Conservation (phyloP, 2,888 invertebrate genomes). For the Xestia xanthographa region DNA sequence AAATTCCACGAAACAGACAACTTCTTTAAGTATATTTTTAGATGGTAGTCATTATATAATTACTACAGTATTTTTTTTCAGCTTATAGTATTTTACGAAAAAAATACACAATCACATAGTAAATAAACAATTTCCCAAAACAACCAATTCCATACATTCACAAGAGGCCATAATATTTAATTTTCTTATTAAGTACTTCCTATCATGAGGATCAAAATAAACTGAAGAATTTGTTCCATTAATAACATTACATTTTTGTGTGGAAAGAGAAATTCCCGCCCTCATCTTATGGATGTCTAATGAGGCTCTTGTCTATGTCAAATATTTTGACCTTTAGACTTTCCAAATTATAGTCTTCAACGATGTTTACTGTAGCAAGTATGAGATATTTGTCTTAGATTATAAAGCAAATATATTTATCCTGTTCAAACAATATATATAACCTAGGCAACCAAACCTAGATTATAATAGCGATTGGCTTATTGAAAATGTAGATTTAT, state of each 20-base stretch:
- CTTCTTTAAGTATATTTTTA: too few relatives aligned
- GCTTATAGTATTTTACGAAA: neutral
- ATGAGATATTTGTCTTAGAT: conserved; percentile 8
- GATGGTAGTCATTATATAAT: neutral
- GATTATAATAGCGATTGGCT: conserved; percentile 4
- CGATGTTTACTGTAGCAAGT: neutral
- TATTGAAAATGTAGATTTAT: conserved; percentile 17
- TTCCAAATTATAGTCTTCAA: neutral
- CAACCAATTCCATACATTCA: neutral
- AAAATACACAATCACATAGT: neutral
- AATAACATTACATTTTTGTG: conserved; percentile 18
- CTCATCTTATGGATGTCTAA: conserved; percentile 24
- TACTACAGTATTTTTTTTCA: neutral
- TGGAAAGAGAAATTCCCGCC: conserved; percentile 14
- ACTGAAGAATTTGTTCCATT: conserved; percentile 28
- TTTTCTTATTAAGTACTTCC: conserved; percentile 4
- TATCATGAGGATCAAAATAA: conserved; percentile 7
- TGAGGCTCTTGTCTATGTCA: conserved; percentile 17
- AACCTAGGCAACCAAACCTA: neutral
- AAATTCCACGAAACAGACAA: too few relatives aligned
- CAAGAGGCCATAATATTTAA: neutral
- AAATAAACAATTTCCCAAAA: neutral
- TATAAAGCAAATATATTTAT: neutral
- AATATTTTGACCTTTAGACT: conserved; percentile 18
- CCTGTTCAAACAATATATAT: conserved; percentile 26